Evolutionary conservation across 2,797 vertebrate genomes (phyloP), one percentile per base, ranked within the genome.

Genomic region (Morus bassanus): DNA sequence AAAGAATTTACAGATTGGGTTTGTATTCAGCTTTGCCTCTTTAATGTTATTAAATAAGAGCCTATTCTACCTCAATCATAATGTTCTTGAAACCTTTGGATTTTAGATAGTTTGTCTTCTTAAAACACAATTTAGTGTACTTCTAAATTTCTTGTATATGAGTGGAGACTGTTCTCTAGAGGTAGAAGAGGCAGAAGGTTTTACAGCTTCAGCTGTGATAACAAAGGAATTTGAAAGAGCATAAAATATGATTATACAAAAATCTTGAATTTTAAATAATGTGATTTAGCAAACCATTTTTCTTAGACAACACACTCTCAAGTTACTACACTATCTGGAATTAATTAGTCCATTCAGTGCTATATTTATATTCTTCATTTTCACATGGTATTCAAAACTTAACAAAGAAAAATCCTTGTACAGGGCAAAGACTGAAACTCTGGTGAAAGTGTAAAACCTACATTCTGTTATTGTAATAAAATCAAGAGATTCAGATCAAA

Each of bases 161-260:
- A 88, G 23, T 65, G 46, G 33, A 73, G n/a, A 43, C 54, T 74
- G 17, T 76, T 91, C 30, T 85, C n/a, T 88, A 74, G 63, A 84
- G 54, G 54, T 31, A 75, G 64, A 78, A 76, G 50, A 74, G 57
- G 63, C 65, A 92, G 65, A 77, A 88, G 75, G 39, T 56, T 84
- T 95, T 93, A 60, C 33, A 86, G 61, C 41, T 91, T 76, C 12
- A 85, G 45, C 81, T 63, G 28, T 85, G 87, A 57, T 85, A 95
- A 97, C 91, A 96, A 96, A 97, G 77, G 80, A 76, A 77, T 85
- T 89, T 91, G 79, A 83, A 94, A 88, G 39, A 56, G 51, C 50
- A 82, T 37, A 63, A 79, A 78, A 93, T 61, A 54, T 2, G 28
- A 48, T 83, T 68, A 24, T n/a, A 84, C 7, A 31, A 48, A 85